These are phyloP conservation scores for Pantherophis alleghaniensis DNA, from an alignment of 2,797 vertebrate species.

Conservation along the genomic window DNA sequence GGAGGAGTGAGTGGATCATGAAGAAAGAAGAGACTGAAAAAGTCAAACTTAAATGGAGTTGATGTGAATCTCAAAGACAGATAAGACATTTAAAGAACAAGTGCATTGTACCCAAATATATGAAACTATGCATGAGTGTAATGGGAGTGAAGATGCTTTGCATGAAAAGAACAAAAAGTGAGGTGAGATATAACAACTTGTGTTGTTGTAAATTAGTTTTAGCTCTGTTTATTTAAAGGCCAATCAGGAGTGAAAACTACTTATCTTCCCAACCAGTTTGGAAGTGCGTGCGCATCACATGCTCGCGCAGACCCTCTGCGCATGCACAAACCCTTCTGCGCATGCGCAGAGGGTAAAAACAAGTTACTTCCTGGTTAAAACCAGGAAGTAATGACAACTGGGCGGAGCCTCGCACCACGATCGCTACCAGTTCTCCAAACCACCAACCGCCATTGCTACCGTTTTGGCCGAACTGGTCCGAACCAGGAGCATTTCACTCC, in stretches of 20 bases:
- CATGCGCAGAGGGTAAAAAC: too few species aligned
- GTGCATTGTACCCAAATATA: neutral
- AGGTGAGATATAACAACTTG: neutral
- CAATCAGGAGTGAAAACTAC: neutral
- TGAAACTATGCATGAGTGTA: neutral
- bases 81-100: neutral
- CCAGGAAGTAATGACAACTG: too few species aligned
- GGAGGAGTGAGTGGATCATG: neutral
- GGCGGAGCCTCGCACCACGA: too few species aligned
- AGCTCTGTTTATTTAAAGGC: neutral
- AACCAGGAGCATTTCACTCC: neutral
- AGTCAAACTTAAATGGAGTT: neutral
- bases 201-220: neutral
- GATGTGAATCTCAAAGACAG: neutral
- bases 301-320: too few species aligned
- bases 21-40: neutral
- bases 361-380: too few species aligned
- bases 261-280: too few species aligned
- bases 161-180: neutral
- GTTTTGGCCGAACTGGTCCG: too few species aligned
- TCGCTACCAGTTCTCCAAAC: too few species aligned
- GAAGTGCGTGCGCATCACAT: too few species aligned
- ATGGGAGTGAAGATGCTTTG: neutral
- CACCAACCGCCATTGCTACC: too few species aligned
- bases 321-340: too few species aligned